These are phyloP conservation scores for Pocota personata DNA, from an alignment of 2,888 invertebrate genomes.

Conservation along the genomic window DNA sequence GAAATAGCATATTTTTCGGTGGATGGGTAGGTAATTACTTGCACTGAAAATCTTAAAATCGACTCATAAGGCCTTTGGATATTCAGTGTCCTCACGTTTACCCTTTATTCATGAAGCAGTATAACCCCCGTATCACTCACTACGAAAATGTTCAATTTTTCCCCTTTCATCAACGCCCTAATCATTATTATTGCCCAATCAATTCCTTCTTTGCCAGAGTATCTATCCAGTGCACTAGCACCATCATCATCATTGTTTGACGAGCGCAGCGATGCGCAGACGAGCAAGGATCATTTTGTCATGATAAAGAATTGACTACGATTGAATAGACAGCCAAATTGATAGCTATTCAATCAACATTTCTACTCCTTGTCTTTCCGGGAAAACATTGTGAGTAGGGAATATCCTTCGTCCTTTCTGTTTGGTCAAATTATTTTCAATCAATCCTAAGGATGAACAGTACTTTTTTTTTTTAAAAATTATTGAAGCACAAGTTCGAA, in stretches of 20 bases:
- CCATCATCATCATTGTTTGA: conserved; percentile 30
- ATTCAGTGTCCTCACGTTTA: no score
- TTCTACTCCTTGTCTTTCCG: neutral
- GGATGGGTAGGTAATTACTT: neutral
- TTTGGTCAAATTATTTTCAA: conserved; percentile 55
- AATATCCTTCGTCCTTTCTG: neutral
- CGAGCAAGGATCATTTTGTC: conserved; percentile 48
- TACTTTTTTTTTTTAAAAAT: conserved; percentile 4
- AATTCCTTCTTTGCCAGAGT: neutral
- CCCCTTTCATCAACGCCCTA: conserved; percentile 21
- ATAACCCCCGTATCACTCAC: conserved; percentile 23
- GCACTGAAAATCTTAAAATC: neutral
- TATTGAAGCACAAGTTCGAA: conserved; percentile 38
- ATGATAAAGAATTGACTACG: conserved; percentile 56
- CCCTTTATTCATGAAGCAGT: no score
- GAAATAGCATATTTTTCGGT: neutral
- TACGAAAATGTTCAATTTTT: neutral
- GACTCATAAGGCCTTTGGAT: no score
- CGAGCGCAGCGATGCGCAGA: neutral
- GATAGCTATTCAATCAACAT: conserved; percentile 65
- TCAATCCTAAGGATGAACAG: conserved; percentile 30
- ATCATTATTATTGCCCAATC: conserved; percentile 34
- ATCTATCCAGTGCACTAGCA: neutral
- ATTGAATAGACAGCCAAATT: conserved; percentile 65
- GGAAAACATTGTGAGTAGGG: neutral